These are phyloP conservation scores for Falco punctatus DNA, from an alignment of 2,113 vertebrate species.

Conservation along the genomic window DNA sequence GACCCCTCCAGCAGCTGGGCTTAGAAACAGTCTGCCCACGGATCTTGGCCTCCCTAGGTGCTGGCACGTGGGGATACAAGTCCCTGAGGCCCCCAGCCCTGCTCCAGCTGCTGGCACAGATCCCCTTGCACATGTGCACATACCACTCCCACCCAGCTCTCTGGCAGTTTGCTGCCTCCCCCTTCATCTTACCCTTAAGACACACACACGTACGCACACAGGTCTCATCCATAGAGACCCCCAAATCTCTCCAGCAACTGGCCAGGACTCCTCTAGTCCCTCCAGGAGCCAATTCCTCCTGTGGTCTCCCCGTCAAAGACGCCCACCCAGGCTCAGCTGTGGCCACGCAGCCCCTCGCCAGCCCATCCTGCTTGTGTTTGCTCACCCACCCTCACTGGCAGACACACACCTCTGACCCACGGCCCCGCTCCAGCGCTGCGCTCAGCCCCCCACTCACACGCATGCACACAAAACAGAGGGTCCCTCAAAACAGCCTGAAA, in stretches of 20 bases:
- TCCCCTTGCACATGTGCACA: too few relatives aligned
- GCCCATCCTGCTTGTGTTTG: not conserved
- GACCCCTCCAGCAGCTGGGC: not conserved
- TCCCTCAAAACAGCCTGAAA: not conserved
- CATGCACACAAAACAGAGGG: not conserved
- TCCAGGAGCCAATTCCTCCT: not conserved
- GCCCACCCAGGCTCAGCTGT: not conserved
- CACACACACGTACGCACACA: not conserved
- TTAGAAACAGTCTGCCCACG: not conserved
- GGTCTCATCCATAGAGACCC: not conserved
- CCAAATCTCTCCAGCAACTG: not conserved
- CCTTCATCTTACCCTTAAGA: not conserved
- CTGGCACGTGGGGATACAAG: not conserved
- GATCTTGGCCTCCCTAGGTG: not conserved
- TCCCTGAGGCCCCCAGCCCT: not conserved
- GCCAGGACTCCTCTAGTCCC: not conserved
- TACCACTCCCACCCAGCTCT: not conserved
- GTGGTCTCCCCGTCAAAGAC: not conserved
- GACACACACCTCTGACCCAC: not conserved
- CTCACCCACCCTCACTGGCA: not conserved
- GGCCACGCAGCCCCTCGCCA: not conserved
- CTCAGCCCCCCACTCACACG: not conserved
- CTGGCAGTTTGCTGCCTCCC: not conserved
- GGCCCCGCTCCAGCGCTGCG: too few relatives aligned
- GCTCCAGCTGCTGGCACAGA: not conserved